A percentile compares a stretch with the other conserved stretches of the same genome.
Evolutionary conservation across 2,797 vertebrate species (phyloP).

Genomic region (Pygocentrus nattereri): DNA sequence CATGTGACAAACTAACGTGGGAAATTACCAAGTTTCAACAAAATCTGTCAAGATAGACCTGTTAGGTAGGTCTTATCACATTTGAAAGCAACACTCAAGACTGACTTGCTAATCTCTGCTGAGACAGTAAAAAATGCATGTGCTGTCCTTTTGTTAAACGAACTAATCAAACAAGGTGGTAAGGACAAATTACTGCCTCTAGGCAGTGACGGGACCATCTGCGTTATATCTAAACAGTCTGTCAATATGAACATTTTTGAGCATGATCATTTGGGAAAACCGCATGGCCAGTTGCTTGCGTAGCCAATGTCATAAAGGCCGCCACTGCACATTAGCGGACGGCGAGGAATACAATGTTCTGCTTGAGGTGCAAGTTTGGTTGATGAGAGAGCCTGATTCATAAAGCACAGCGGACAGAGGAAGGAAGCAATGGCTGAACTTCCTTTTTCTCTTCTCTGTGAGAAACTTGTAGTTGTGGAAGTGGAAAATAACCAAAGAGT

Average conservation of each 20-base stretch:
- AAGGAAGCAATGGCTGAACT: slow-evolving; percentile 52
- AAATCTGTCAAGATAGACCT: slow-evolving; percentile 50
- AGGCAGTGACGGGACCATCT: not conserved
- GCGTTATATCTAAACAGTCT: not conserved
- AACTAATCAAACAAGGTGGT: not conserved
- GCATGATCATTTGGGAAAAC: not conserved
- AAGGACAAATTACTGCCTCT: not conserved
- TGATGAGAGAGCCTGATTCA: slow-evolving; percentile 42
- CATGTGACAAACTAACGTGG: slow-evolving; percentile 7
- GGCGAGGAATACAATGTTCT: slow-evolving; percentile 9
- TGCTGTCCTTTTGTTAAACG: not conserved
- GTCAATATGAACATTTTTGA: not conserved
- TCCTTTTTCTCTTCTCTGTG: slow-evolving; percentile 49
- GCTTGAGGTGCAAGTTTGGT: slow-evolving; percentile 18
- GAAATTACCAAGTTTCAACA: slow-evolving; percentile 29
- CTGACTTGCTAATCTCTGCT: slow-evolving; percentile 27
- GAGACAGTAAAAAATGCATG: slow-evolving; percentile 17
- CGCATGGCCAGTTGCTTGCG: not conserved
- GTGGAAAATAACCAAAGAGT: slow-evolving; percentile 24
- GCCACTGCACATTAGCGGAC: not conserved
- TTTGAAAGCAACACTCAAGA: slow-evolving; percentile 40
- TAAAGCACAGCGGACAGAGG: slow-evolving; percentile 47
- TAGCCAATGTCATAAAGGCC: slow-evolving; percentile 5
- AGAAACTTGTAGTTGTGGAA: slow-evolving; percentile 34
- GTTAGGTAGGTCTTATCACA: slow-evolving; percentile 53